These are phyloP conservation scores for Mimumesa dahlbomi DNA, from an alignment of 2,888 invertebrate genomes.

Conservation along the genomic window DNA sequence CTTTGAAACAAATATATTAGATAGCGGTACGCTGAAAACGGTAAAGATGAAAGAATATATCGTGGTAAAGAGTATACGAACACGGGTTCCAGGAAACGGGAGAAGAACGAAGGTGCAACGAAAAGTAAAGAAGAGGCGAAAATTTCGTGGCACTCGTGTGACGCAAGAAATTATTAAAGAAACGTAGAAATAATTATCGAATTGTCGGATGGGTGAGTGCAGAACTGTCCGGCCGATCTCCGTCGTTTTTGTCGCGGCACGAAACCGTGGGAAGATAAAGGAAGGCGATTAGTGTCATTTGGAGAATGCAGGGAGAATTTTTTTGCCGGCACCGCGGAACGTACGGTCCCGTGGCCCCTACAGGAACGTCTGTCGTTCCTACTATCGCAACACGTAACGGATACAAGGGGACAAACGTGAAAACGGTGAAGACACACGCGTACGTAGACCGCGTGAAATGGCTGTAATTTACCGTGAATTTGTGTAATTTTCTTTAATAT, in stretches of 20 bases:
- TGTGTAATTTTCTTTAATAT: neutral
- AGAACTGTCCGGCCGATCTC: constrained; percentile 46
- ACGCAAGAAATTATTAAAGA: constrained; percentile 75
- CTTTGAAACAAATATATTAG: no score
- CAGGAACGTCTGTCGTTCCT: constrained; percentile 45
- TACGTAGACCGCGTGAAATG: constrained; percentile 38
- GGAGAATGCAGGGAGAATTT: constrained; percentile 76
- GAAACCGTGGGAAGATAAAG: constrained; percentile 80
- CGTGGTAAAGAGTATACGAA: no score
- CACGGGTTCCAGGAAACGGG: neutral
- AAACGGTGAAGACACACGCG: constrained; percentile 40
- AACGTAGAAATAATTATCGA: constrained; percentile 78
- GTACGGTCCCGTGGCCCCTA: constrained; percentile 59
- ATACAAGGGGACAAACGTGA: constrained; percentile 49
- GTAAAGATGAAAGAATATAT: no score
- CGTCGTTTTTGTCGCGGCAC: constrained; percentile 71
- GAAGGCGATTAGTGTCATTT: constrained; percentile 80
- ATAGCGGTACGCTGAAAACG: no score
- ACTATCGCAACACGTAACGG: constrained; percentile 25
- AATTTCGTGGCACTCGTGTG: constrained; percentile 61
- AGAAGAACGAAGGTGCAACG: constrained; percentile 14
- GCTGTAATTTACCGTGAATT: constrained; percentile 31
- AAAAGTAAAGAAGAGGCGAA: constrained; percentile 39
- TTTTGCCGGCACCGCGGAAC: constrained; percentile 68
- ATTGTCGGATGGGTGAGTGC: constrained; percentile 69